These are phyloP conservation scores for Syrista parreyssii DNA, from an alignment of 2,888 invertebrate species.

Conservation along the genomic window DNA sequence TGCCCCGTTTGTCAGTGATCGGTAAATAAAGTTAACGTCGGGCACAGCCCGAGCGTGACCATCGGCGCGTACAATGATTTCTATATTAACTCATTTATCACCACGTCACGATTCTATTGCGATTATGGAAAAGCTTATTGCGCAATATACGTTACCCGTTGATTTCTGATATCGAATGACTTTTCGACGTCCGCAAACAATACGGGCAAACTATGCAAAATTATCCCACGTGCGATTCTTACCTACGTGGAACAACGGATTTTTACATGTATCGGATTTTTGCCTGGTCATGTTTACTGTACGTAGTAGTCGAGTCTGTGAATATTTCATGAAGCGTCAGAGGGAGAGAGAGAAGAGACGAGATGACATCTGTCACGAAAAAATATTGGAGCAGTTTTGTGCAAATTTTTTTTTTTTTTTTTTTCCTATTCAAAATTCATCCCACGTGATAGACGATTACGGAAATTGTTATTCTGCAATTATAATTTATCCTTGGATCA, in stretches of 20 bases:
- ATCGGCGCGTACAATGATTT: too few species aligned
- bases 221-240: conserved; percentile 43
- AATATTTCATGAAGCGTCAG: conserved; percentile 58
- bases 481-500: too few species aligned
- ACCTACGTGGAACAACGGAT: background rate
- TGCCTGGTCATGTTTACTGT: conserved; percentile 30
- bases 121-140: too few species aligned
- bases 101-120: too few species aligned
- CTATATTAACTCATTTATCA: too few species aligned
- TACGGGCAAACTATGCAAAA: conserved; percentile 30
- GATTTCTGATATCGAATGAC: too few species aligned
- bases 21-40: too few species aligned
- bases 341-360: conserved; percentile 45
- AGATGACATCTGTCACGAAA: conserved; percentile 54
- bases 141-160: too few species aligned
- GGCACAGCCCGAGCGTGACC: too few species aligned
- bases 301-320: conserved; percentile 54
- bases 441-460: too few species aligned
- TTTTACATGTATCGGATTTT: conserved; percentile 35
- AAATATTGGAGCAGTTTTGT: conserved; percentile 41
- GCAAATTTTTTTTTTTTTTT: background rate
- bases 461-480: too few species aligned
- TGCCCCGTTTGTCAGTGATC: background rate
- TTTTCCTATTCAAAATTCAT: background rate
- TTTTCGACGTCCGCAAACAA: too few species aligned